Conservation (phyloP, 2,797 vertebrate genomes). For the Sylvia borin region DNA sequence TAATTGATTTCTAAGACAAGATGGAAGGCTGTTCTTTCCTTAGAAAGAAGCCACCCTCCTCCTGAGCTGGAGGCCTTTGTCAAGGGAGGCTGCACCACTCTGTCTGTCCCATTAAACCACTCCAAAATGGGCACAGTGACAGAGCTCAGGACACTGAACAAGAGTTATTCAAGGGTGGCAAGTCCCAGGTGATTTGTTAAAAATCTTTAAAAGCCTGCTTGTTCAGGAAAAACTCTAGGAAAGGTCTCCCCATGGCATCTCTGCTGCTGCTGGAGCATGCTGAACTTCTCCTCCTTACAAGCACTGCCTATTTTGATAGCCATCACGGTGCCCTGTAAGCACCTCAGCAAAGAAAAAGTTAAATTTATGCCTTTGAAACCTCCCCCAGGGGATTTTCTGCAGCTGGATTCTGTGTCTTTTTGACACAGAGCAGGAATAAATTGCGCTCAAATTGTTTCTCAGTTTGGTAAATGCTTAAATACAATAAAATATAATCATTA, state of each 20-base stretch:
- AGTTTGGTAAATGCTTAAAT: conserved; percentile 54
- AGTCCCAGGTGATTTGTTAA: background rate
- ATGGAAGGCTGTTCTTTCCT: background rate
- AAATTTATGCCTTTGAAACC: conserved; percentile 44
- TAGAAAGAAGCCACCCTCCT: background rate
- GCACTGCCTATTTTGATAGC: background rate
- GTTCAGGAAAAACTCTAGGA: background rate
- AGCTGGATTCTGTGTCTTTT: conserved; percentile 49
- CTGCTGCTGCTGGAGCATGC: background rate
- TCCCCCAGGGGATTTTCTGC: conserved; percentile 32
- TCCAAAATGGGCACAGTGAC: background rate
- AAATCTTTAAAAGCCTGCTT: background rate
- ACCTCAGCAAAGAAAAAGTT: conserved; percentile 42
- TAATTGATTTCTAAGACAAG: background rate
- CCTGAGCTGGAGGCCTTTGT: background rate
- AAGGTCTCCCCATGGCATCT: background rate
- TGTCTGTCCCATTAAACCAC: background rate
- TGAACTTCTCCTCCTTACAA: background rate
- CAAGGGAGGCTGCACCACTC: background rate
- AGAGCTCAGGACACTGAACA: background rate
- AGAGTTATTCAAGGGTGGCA: background rate
- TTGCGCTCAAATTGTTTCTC: conserved; percentile 24
- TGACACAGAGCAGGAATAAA: conserved; percentile 56
- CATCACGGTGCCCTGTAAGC: background rate
- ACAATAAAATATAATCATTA: conserved; percentile 58